Conservation (phyloP, 2,888 invertebrate genomes). For the Morinoia aosen region DNA sequence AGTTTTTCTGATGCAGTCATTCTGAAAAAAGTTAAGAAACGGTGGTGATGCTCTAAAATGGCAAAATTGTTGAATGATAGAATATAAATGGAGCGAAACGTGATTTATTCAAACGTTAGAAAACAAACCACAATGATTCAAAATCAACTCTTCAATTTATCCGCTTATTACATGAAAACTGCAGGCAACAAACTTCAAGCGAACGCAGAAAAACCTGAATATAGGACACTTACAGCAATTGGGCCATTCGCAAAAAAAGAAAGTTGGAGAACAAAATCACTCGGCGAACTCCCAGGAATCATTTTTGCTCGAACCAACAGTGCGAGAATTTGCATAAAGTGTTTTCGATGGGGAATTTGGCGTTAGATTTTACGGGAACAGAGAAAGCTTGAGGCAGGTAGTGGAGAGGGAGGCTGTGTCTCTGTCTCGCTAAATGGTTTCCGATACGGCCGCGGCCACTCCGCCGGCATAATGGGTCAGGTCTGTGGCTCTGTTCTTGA, state of each 20-base stretch:
- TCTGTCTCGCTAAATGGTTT: constrained; percentile 43
- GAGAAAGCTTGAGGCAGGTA: constrained; percentile 8
- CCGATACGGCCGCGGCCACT: not conserved
- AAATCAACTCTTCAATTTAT: not conserved
- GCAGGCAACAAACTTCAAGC: not conserved
- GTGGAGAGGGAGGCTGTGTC: not conserved
- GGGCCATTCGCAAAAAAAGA: not conserved
- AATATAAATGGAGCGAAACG: not conserved
- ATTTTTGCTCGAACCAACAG: constrained; percentile 20
- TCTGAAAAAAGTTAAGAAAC: not conserved
- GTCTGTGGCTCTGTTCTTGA: not conserved
- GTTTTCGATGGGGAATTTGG: constrained; percentile 43
- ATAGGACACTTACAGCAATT: no score
- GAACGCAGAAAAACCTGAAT: no score
- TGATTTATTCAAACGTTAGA: no score
- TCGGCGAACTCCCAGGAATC: not conserved
- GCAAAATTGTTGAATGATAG: not conserved
- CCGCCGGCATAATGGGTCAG: not conserved
- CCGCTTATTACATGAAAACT: not conserved
- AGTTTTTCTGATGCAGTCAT: not conserved
- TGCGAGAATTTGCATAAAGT: constrained; percentile 36
- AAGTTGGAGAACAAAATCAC: not conserved
- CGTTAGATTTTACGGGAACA: constrained; percentile 35
- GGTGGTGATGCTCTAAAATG: no score
- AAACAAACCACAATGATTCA: not conserved